Base-by-base conservation (phyloP, 1,140 invertebrate genomes). In the Caenorhabditis latens region DNA sequence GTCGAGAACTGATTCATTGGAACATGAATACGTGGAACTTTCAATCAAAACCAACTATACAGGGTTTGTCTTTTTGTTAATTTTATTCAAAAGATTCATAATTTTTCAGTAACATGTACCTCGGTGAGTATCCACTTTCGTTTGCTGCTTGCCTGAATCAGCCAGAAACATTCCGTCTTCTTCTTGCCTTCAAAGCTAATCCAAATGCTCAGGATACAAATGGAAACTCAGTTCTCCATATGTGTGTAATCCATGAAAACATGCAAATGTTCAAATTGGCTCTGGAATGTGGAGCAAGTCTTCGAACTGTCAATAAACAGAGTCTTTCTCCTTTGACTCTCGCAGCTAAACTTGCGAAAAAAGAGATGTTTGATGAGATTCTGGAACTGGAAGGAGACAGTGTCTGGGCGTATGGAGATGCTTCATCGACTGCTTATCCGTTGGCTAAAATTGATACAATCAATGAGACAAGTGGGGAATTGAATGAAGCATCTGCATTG, bases 121-220 rank as follows among this genome's bases (percentile, higher is more conserved):
- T 97, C 96, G 98, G 98, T 50, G 97, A 99, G 93, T 99, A 98
- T 94, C 97, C 98, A 0, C 93, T 99, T 16, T 95, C 95, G 82
- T 99, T 99, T 94, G 97, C 98, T 4, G 97, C 97, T 0, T 99
- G 97, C 93, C 94, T 99, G 0, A 96, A 96, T 1, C 98, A 99
- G 93, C 97, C 98, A 92, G 98, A 99, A 93, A 98, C 97, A 93
- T 98, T 98, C 90, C 94, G 98, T 11, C 94, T 99, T 88, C 96
- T 99, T 84, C 92, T 98, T 57, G 96, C 97, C 0, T 95, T 96
- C 93, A 96, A 96, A n/a, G 97, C 97, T 0, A 95, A 99, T 94
- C 96, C 97, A 0, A 95, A 99, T 93, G 95, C 95, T 40, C 96
- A 98, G 93, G 98, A 99, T 91, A 97, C 96, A 0, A 99, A 99